Evolutionary conservation across 2,888 invertebrate species (phyloP), one percentile per base, ranked within the genome.

Genomic region (Drosophila borborema): DNA sequence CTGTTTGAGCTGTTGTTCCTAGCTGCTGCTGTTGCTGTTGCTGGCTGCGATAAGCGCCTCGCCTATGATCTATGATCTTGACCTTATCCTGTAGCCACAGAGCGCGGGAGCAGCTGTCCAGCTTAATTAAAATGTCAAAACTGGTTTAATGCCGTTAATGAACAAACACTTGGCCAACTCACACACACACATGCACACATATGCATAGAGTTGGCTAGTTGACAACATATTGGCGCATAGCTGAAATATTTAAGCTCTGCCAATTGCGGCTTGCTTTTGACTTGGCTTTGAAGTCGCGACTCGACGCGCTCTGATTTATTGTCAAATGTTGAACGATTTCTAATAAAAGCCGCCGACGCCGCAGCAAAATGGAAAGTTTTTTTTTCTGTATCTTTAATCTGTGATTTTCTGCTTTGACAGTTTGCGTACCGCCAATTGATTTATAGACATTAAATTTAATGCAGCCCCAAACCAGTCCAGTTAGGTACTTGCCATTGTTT

Each of bases 121-220:
- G 64, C 92, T 92, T 92, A 92, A 92, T 92, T 92, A 92, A 92
- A 92, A 92, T 92, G 92, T 92, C 92, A 92, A 91, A 92, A 92
- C 92, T 91, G 92, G 92, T 92, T 92, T 92, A 92, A 92, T 92
- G 89, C 92, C 92, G 91, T 91, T 92, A 92, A 92, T 92, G 92
- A 92, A 83, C 91, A 87, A 91, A 92, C 92, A 92, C 91, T 84
- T 64, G 66, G 56, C 43, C 49, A 36, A 54, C 51, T 31, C 18
- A 65, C 34, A n/a, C 48, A 38, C 61, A 62, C 58, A 64, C 20
- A 20, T 20, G 20, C 20, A 20, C 61, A 61, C 41, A 40, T 23
- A 54, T 16, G n/a, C 23, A 53, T 3, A 18, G 8, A 61, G 53
- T 23, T 38, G 66, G 74, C 49, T 43, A 54, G 56, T 55, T 48